Conservation (phyloP, 2,113 vertebrate species). For the Ascaphus truei region DNA sequence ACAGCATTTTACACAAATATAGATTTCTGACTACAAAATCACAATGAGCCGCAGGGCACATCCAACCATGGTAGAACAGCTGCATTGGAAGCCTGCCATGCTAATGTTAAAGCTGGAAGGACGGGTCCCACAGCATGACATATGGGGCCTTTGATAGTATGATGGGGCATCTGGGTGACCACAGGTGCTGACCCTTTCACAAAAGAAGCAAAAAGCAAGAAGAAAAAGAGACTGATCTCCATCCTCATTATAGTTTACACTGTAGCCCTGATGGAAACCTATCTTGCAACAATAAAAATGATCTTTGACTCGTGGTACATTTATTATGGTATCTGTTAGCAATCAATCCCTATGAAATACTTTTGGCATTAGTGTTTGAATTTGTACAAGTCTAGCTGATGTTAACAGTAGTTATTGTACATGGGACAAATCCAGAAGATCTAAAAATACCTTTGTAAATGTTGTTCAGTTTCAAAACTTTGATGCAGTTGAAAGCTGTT, state of each 20-base stretch:
- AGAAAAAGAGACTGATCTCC: not conserved
- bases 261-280: not conserved
- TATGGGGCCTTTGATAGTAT: constrained; percentile 18
- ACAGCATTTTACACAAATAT: too few species aligned
- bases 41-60: constrained; percentile 10
- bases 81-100: constrained; percentile 14
- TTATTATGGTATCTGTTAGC: not conserved
- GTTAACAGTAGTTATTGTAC: too few species aligned
- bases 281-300: not conserved
- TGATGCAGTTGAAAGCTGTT: too few species aligned
- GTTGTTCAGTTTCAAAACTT: too few species aligned
- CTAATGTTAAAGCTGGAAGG: constrained; percentile 15
- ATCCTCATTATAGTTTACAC: constrained; percentile 4
- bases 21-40: not conserved
- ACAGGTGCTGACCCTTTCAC: constrained; percentile 14
- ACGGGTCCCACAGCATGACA: constrained; percentile 1
- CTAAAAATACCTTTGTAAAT: too few species aligned
- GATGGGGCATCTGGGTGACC: constrained; percentile 5
- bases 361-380: too few species aligned
- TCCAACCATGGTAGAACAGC: constrained; percentile 7
- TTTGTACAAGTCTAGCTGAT: too few species aligned
- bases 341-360: too few species aligned
- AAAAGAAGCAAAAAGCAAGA: not conserved
- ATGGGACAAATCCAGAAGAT: too few species aligned
- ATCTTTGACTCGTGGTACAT: not conserved